These are phyloP conservation scores for Gallinago media DNA, from an alignment of 2,113 vertebrate species.

Conservation along the genomic window DNA sequence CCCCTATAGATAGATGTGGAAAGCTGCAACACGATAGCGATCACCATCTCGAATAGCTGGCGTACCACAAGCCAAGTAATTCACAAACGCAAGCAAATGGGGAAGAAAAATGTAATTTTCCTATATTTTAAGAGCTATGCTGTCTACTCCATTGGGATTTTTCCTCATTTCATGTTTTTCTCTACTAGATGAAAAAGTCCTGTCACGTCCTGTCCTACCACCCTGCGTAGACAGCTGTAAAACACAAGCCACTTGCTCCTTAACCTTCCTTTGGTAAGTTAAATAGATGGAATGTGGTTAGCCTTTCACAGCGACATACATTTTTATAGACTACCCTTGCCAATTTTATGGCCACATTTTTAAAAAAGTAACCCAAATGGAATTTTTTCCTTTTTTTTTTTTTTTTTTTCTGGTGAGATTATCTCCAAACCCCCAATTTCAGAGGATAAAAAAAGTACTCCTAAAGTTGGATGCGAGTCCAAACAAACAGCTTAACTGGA, in stretches of 20 bases:
- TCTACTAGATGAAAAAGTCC: neutral
- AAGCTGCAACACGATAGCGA: neutral
- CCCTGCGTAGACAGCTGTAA: neutral
- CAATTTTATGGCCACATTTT: neutral
- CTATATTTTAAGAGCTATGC: neutral
- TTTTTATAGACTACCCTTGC: neutral
- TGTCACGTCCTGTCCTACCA: neutral
- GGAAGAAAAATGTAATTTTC: neutral
- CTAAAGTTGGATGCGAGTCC: neutral
- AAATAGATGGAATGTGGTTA: neutral
- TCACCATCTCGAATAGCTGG: neutral
- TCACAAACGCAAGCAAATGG: neutral
- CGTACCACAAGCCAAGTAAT: neutral
- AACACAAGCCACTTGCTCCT: neutral
- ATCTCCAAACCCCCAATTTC: neutral
- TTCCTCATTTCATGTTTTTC: neutral
- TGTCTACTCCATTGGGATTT: neutral
- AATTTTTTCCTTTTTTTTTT: neutral
- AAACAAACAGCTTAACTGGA: neutral
- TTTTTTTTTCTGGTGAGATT: neutral
- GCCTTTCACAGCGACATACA: neutral
- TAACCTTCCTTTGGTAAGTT: neutral
- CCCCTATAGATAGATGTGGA: neutral
- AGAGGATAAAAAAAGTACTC: neutral
- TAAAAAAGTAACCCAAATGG: neutral